Evolutionary conservation across 2,797 vertebrate species (phyloP), one percentile per base, ranked within the genome.

Genomic region (Rhinatrema bivittatum): DNA sequence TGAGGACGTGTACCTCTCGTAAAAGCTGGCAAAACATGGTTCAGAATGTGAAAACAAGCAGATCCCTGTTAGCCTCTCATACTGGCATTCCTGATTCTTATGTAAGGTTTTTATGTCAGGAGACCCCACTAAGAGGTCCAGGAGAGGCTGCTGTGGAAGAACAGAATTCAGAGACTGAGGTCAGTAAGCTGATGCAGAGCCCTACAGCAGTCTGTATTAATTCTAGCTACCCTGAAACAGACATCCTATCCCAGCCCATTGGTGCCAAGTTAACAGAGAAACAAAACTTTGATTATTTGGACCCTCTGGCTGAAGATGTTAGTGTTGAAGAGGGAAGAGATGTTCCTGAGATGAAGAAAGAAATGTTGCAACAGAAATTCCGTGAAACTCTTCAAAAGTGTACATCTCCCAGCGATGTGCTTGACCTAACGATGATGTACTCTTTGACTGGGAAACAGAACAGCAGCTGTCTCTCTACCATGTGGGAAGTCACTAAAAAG

Each of bases 401-500:
- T 16, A 16, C 33, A 21, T 91, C 87, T 9, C 84, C 89, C 0
- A 75, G 70, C 0, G 92, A 96, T 0, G 88, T 88, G 3, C 51
- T 98, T 11, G 91, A 98, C 44, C 35, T 80, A 19, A 66, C 68
- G 30, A 20, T 43, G 1, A 30, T 50, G 13, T 56, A 42, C 7
- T 25, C 69, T 0, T 9, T 65, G 36, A 70, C 72, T 1, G 2
- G 7, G 3, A 59, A 42, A 20, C 56, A 74, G 32, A 7, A 83
- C 36, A 80, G 87, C 57, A 79, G 49, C 36, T 66, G 60, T 46
- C 64, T 98, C 16, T 65, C 32, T 9, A 57, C 30, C 1, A 76
- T 88, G 50, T 95, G 94, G 93, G 48, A 24, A 36, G 68, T 70
- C 23, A 56, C 43, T 1, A 95, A 89, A 54, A 78, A 20, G 27